Evolutionary conservation across 2,113 vertebrate species (phyloP).

Genomic region (Cyrtonyx montezumae): DNA sequence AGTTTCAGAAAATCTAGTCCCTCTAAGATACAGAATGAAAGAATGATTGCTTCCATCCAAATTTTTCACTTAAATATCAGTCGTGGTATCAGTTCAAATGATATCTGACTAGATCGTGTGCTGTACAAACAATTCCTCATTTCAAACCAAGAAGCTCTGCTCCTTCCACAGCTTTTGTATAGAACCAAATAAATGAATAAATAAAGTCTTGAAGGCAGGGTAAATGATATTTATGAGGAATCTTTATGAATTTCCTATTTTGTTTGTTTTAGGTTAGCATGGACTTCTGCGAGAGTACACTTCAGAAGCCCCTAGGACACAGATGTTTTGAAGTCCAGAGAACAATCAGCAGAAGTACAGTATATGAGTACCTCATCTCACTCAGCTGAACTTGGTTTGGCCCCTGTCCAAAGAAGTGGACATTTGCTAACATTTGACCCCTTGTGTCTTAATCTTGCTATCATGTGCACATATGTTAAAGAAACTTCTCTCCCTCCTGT

Average conservation of each 20-base stretch:
- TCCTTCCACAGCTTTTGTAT: neutral
- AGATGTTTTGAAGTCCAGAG: neutral
- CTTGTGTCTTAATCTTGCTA: no score
- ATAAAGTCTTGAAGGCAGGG: neutral
- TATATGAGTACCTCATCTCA: accelerated
- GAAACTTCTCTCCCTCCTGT: no score
- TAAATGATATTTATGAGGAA: neutral
- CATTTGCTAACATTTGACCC: no score
- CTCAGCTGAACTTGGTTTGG: neutral
- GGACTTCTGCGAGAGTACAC: neutral
- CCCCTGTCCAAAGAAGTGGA: no score
- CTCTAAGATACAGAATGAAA: neutral
- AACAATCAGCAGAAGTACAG: accelerated
- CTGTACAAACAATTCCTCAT: neutral
- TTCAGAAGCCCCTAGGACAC: neutral
- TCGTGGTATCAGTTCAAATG: neutral
- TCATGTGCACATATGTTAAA: no score
- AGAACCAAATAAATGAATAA: neutral
- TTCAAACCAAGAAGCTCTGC: neutral
- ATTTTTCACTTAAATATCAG: accelerated
- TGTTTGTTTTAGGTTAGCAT: neutral
- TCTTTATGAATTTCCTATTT: neutral
- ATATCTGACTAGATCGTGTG: neutral
- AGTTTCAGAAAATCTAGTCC: neutral
- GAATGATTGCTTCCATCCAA: neutral